Conservation (phyloP, 2,888 invertebrate genomes). For the Priocnemis perturbator region DNA sequence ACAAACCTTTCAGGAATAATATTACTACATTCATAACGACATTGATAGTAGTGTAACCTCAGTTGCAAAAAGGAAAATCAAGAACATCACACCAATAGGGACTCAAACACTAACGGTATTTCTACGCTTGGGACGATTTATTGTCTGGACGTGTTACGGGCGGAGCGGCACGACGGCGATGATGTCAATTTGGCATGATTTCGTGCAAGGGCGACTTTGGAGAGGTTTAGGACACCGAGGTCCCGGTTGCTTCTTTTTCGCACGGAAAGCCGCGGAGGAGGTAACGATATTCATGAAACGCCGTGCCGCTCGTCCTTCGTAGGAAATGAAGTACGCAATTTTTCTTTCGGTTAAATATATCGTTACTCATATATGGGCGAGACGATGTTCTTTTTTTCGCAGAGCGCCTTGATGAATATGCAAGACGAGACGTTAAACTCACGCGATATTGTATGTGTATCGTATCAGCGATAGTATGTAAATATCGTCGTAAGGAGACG, state of each 20-base stretch:
- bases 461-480: too few species aligned
- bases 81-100: slow-evolving; percentile 72
- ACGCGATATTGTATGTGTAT: too few species aligned
- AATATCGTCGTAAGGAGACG: too few species aligned
- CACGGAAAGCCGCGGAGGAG: too few species aligned
- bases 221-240: too few species aligned
- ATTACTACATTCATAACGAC: slow-evolving; percentile 70
- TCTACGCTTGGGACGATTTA: slow-evolving; percentile 56
- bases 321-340: not conserved
- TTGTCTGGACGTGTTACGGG: slow-evolving; percentile 9
- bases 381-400: too few species aligned
- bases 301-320: not conserved
- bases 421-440: too few species aligned
- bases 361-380: too few species aligned
- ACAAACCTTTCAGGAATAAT: slow-evolving; percentile 61
- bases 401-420: too few species aligned
- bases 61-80: slow-evolving; percentile 56
- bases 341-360: too few species aligned
- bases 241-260: too few species aligned
- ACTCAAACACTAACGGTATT: slow-evolving; percentile 68
- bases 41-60: slow-evolving; percentile 63
- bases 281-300: not conserved
- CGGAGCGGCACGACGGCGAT: not conserved
- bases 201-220: too few species aligned
- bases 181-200: not conserved